A percentile compares a stretch with the other conserved stretches of the same genome.
Conservation (phyloP, 2,797 vertebrate genomes). For the Hippoglossus hippoglossus region DNA sequence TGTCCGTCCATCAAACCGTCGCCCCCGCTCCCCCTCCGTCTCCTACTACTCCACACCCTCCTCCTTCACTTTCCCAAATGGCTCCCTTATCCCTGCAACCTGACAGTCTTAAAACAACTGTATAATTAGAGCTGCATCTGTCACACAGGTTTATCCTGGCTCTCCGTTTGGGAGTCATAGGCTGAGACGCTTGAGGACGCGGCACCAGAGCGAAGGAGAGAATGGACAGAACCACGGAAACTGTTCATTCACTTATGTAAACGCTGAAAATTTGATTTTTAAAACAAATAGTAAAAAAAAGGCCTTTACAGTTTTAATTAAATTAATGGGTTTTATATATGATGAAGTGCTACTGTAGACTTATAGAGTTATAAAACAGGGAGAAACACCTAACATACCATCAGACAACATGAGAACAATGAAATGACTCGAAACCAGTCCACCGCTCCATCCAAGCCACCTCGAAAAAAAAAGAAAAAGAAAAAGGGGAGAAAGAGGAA, state of each 20-base stretch:
- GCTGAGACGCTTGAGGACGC: constrained; percentile 51
- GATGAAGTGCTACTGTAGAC: neutral
- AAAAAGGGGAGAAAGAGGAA: constrained; percentile 37
- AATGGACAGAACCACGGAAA: neutral
- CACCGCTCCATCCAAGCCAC: constrained; percentile 1
- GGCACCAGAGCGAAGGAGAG: constrained; percentile 27
- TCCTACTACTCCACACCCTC: constrained; percentile 57
- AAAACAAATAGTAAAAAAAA: neutral
- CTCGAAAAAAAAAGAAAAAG: constrained; percentile 20
- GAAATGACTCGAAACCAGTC: constrained; percentile 46
- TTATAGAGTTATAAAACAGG: constrained; percentile 2
- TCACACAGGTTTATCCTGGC: constrained; percentile 71
- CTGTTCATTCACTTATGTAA: neutral
- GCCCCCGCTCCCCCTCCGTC: constrained; percentile 39
- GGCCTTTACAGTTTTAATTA: neutral
- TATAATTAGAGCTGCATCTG: constrained; percentile 88
- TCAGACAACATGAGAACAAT: constrained; percentile 38
- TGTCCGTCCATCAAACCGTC: constrained; percentile 84
- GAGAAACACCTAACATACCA: constrained; percentile 22
- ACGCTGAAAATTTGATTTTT: neutral
- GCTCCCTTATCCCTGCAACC: constrained; percentile 83
- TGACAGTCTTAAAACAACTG: constrained; percentile 89
- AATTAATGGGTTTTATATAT: constrained; percentile 8
- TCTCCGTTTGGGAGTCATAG: constrained; percentile 64
- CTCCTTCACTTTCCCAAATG: constrained; percentile 74